phyloP scores from a whole-genome alignment of 2,888 invertebrate genomes.

The Agrotis clavis region DNA sequence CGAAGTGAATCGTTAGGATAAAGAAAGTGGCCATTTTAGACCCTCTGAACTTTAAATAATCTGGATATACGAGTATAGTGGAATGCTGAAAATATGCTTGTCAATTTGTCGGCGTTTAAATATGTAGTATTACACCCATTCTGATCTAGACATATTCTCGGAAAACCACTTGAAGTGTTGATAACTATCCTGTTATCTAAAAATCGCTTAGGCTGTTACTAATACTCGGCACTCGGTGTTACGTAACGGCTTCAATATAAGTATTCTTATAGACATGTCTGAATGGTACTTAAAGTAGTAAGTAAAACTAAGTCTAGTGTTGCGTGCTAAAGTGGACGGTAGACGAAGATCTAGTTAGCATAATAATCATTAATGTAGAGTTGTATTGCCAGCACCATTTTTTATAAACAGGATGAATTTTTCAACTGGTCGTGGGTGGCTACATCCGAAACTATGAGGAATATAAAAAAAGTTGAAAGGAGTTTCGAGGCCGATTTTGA shows the following conservation, averaged over 20 bases:
- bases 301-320: conserved; percentile 5
- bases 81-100: too few relatives aligned
- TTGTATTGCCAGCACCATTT: not conserved
- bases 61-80: not conserved
- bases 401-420: too few relatives aligned
- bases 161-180: not conserved
- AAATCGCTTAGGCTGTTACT: not conserved
- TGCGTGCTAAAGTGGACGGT: conserved; percentile 23
- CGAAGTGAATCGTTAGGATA: too few relatives aligned
- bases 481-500: too few relatives aligned
- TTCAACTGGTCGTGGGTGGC: too few relatives aligned
- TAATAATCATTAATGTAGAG: too few relatives aligned
- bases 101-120: not conserved
- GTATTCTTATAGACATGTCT: not conserved
- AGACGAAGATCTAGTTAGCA: too few relatives aligned
- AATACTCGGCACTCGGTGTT: too few relatives aligned
- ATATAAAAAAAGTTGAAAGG: too few relatives aligned
- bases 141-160: not conserved
- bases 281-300: not conserved
- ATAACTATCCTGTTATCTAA: not conserved
- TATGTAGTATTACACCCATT: not conserved
- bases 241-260: not conserved
- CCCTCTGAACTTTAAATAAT: not conserved
- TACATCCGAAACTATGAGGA: too few relatives aligned
- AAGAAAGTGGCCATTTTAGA: too few relatives aligned